Evolutionary conservation across 1,140 invertebrate species (phyloP), one percentile per base, ranked within the genome.

Genomic region (Lucilia sericata): DNA sequence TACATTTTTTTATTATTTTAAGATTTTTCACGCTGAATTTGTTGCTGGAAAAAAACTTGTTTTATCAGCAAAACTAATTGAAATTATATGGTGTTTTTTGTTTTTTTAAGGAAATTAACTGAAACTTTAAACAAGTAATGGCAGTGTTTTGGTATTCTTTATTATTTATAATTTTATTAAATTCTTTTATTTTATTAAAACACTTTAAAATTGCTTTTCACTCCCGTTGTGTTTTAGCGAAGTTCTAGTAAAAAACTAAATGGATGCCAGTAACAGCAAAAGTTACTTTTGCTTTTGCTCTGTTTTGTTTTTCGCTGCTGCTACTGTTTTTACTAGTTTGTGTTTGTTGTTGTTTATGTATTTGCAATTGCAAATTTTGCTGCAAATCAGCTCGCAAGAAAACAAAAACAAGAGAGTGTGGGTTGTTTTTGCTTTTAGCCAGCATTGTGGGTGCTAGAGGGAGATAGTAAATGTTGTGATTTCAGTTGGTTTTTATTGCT

Each of bases 241-340:
- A 70, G 65, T 70, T 70, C 65, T 70, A 70, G 65, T 70, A 70
- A 70, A 21, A 70, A 70, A 70, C 65, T 70, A 14, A 55, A 14
- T 17, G 19, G n/a, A 10, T 70, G 65, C n/a, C 10, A 70, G 19
- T 25, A 70, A 70, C 51, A 19, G n/a, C 21, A 70, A 19, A 70
- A 21, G 19, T 21, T 21, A 70, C 65, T 70, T 70, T 19, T 21
- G n/a, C 21, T 70, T 30, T 30, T 30, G 25, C 25, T 30, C 1
- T 30, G 25, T 30, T 30, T 30, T 30, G 1, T 1, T 30, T 30
- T 42, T 42, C 42, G 42, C 42, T 42, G 42, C 42, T 42, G 42
- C 42, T 42, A 10, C 42, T 42, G 25, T 42, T 42, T 7, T 42
- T 42, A 14, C 55, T n/a, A 30, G 25, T 30, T 60, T 60, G 13